phyloP scores from a whole-genome alignment of 2,113 vertebrate genomes.

The Galeopterus variegatus region DNA sequence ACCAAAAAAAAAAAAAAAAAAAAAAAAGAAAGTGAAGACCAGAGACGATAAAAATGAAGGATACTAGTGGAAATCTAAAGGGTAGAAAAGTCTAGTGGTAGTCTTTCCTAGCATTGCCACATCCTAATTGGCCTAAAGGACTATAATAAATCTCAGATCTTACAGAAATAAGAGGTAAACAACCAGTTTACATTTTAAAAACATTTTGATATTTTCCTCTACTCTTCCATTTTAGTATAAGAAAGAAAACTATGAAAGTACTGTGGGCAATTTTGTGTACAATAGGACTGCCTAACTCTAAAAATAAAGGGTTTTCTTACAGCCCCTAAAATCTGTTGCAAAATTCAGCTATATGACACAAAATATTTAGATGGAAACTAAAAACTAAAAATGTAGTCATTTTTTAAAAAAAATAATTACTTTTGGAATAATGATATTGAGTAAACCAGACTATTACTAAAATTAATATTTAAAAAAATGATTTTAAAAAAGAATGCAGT shows the following conservation, averaged over 20 bases:
- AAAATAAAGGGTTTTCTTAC: background rate
- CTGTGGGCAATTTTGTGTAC: background rate
- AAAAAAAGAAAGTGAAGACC: background rate
- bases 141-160: background rate
- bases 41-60: conserved; percentile 33
- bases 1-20: too few species aligned
- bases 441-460: background rate
- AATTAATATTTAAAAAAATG: background rate
- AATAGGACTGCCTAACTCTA: background rate
- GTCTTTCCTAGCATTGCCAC: background rate
- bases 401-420: conserved; percentile 4
- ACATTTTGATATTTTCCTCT: background rate
- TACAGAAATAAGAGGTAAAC: conserved; percentile 40
- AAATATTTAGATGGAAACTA: background rate
- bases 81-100: background rate
- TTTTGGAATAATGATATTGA: background rate
- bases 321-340: background rate
- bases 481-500: background rate
- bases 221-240: background rate
- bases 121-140: background rate
- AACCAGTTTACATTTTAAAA: background rate
- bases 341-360: background rate
- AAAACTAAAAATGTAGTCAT: background rate
- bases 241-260: background rate
- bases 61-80: background rate